Conservation (phyloP, 2,888 invertebrate species). For the Chymomyza amoena region DNA sequence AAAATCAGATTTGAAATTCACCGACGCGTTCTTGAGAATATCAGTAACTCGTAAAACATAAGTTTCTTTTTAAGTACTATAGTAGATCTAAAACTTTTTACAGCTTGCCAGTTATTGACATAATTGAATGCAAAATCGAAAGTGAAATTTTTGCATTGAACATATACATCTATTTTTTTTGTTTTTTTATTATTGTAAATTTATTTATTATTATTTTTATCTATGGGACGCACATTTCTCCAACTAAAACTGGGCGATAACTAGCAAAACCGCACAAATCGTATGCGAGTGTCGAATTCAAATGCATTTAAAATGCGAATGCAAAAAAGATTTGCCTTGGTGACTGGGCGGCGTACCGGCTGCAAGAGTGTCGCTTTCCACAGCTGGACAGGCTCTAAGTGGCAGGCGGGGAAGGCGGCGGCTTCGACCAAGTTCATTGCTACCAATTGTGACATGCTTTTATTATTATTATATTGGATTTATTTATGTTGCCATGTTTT, state of each 20-base stretch:
- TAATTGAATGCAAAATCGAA: neutral
- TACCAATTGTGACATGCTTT: constrained; percentile 23
- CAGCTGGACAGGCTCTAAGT: neutral
- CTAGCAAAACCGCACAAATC: neutral
- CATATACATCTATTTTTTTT: neutral
- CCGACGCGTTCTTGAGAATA: no score
- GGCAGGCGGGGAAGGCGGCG: neutral
- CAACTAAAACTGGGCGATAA: constrained; percentile 31
- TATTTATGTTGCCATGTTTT: neutral
- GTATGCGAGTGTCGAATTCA: neutral
- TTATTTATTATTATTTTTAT: constrained; percentile 47
- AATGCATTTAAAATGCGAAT: neutral
- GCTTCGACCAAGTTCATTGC: constrained; percentile 63
- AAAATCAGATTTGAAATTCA: no score
- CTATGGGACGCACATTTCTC: constrained; percentile 58
- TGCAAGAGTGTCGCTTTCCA: neutral
- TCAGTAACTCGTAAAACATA: no score
- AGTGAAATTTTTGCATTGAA: neutral
- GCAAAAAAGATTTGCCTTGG: neutral
- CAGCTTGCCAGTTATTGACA: no score
- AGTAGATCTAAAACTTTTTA: no score
- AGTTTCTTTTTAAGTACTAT: no score
- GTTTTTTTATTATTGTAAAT: neutral
- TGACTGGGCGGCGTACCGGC: neutral
- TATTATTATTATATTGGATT: neutral